Percentiles rank a stretch among this genome's conserved stretches.
phyloP scores from a whole-genome alignment of 1,140 invertebrate species.

The Tetramorium parvispinum region DNA sequence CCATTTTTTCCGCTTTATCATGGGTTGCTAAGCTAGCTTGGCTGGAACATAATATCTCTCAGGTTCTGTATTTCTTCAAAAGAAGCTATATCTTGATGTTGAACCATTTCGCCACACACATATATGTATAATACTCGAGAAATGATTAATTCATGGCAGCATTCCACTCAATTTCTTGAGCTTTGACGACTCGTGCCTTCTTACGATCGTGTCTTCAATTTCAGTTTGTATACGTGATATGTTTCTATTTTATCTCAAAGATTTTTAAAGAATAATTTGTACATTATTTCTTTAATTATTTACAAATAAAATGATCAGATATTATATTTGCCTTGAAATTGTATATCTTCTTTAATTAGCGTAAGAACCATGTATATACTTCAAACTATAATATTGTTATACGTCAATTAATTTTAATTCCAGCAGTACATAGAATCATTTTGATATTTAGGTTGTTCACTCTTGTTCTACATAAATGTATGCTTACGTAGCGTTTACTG shows the following conservation, averaged over 20 bases:
- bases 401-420: slow-evolving; percentile 26
- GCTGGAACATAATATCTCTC: background rate
- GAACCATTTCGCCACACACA: background rate
- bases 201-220: slow-evolving; percentile 11
- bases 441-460: slow-evolving; percentile 18
- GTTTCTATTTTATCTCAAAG: background rate
- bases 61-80: background rate
- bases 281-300: background rate
- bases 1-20: slow-evolving; percentile 10
- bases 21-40: background rate
- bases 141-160: slow-evolving; percentile 41
- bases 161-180: slow-evolving; percentile 49
- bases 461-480: slow-evolving; percentile 35
- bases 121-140: background rate
- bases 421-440: background rate
- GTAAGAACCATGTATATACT: background rate
- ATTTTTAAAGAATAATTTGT: background rate
- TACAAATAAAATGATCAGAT: background rate
- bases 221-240: slow-evolving; percentile 13
- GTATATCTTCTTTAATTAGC: background rate
- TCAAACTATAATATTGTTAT: background rate
- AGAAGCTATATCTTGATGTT: slow-evolving; percentile 23
- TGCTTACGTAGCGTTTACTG: slow-evolving; percentile 41
- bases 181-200: slow-evolving; percentile 9
- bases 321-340: background rate